Conservation (phyloP, 2,113 vertebrate genomes). For the Cyprinodon tularosa region DNA sequence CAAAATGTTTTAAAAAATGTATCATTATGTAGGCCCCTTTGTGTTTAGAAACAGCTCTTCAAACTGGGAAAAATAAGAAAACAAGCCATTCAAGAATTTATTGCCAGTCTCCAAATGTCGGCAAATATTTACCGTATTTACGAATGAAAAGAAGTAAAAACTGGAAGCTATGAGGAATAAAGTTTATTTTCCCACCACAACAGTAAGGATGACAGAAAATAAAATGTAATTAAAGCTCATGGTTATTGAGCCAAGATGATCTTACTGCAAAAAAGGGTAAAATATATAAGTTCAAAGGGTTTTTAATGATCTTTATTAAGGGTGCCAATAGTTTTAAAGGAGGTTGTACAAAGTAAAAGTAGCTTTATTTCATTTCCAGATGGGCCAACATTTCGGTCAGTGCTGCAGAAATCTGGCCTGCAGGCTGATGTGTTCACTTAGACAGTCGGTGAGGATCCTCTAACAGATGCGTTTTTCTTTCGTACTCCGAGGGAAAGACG, state of each 20-base stretch:
- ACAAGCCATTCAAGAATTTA: background rate
- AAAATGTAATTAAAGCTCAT: background rate
- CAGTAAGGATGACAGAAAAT: background rate
- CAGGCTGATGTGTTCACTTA: constrained; percentile 6
- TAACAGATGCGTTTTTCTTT: constrained; percentile 7
- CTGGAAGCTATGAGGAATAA: too few relatives aligned
- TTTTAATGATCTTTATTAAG: background rate
- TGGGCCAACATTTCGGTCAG: constrained; percentile 1
- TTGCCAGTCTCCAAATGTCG: background rate
- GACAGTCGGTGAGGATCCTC: constrained; percentile 17
- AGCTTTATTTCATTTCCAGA: background rate
- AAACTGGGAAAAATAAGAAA: background rate
- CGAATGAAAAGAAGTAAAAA: background rate
- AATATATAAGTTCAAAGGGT: background rate
- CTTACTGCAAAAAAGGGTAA: background rate
- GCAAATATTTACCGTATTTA: background rate
- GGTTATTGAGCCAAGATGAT: too few relatives aligned
- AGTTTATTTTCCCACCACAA: background rate
- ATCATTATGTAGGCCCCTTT: background rate
- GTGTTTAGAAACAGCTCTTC: background rate
- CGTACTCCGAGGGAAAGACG: background rate
- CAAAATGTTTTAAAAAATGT: too few relatives aligned
- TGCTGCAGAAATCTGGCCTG: constrained; percentile 6
- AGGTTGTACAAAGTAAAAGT: background rate
- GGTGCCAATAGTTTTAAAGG: background rate